Evolutionary conservation across 1,140 invertebrate genomes (phyloP), one percentile per base, ranked within the genome.

Genomic region (Drosophila azteca): DNA sequence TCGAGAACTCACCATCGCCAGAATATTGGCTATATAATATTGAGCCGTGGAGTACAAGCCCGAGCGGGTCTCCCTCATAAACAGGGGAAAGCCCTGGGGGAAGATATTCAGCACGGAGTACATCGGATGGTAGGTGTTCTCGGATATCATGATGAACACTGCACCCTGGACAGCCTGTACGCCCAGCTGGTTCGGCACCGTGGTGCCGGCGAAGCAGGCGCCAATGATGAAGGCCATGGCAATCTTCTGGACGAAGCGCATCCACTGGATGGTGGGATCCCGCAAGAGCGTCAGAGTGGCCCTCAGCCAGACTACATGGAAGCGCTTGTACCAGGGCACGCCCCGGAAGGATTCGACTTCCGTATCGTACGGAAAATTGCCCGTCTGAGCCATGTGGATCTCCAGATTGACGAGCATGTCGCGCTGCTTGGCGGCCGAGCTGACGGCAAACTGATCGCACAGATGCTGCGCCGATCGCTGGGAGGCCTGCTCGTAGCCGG

Each of bases 111-210:
- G 92, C 1, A 96, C 95, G 0, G 95, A 94, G 89, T 97, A 97
- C 95, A 97, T 97, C 0, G 96, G 96, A 48, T 95, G 94, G 91
- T 97, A 98, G 3, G 96, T 96, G 78, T 97, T 97, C 92, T 98
- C 96, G 0, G 96, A 94, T 41, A 97, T 96, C 87, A 97, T 94
- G 22, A 97, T 95, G 84, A 97, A 97, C 2, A 97, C 90, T 0
- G 95, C 95, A 9, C 97, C 97, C 92, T 97, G 95, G 2, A 96
- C 94, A 22, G 96, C 95, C 90, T 97, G 96, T 13, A 97, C 94
- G 1, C 96, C 96, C 7, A 93, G 92, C 88, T 97, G 96, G 44
- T 95, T 94, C 0, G 95, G 85, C 2, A 90, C 82, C 9, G 94
- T 94, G 2, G 95, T 94, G 17, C 95, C 95, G 2, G 95, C 92